A percentile compares a stretch with the other conserved stretches of the same genome.
Evolutionary conservation across 2,888 invertebrate genomes (phyloP).

Genomic region (Pantelozetes paolii): DNA sequence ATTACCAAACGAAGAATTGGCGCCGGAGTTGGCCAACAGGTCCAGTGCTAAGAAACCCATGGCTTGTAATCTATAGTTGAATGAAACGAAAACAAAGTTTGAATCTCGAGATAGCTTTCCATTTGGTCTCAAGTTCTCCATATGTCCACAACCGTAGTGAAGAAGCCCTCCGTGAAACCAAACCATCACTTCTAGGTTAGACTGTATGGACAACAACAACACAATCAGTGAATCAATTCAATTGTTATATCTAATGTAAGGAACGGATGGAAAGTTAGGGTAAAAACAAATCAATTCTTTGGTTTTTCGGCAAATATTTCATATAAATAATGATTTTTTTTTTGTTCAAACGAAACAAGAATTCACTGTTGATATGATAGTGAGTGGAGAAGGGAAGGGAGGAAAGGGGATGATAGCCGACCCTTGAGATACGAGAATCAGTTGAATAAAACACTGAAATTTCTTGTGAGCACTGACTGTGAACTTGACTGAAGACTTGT

Average conservation of each 20-base stretch:
- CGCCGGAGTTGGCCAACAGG: slow-evolving; percentile 64
- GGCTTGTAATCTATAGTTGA: slow-evolving; percentile 70
- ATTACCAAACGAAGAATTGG: slow-evolving; percentile 74
- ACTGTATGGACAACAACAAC: slow-evolving; percentile 7
- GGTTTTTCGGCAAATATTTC: neutral
- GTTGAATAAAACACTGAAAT: neutral
- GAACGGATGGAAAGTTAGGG: neutral
- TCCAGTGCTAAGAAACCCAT: slow-evolving; percentile 69
- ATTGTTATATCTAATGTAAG: neutral
- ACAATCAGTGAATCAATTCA: neutral
- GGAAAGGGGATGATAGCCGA: neutral
- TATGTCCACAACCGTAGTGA: slow-evolving; percentile 46
- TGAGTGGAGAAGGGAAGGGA: neutral
- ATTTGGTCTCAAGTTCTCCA: slow-evolving; percentile 62
- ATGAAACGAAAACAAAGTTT: slow-evolving; percentile 78
- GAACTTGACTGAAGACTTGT: neutral
- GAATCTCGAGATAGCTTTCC: slow-evolving; percentile 69
- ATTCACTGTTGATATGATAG: neutral
- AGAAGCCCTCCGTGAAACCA: slow-evolving; percentile 51
- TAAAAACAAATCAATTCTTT: neutral
- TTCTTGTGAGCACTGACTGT: neutral
- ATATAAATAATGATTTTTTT: neutral
- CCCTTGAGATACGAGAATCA: neutral
- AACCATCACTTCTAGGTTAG: slow-evolving; percentile 50
- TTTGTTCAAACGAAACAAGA: neutral